Conservation (phyloP, 1,140 invertebrate genomes). For the Drosophila serrata region DNA sequence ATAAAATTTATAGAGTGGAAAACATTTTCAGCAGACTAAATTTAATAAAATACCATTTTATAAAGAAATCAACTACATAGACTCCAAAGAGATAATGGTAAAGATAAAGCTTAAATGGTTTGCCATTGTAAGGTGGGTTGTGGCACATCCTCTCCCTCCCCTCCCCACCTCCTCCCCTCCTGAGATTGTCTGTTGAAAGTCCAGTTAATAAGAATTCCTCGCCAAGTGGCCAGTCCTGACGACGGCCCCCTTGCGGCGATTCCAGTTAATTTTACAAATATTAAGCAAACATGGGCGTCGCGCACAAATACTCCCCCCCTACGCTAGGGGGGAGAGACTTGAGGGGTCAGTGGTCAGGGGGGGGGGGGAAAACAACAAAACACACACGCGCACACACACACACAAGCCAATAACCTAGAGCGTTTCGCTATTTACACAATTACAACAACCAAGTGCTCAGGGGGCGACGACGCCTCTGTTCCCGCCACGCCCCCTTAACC, state of each 20-base stretch:
- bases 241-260: constrained; percentile 6
- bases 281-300: constrained; percentile 58
- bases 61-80: neutral
- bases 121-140: neutral
- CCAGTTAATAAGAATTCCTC: constrained; percentile 35
- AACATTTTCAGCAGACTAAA: too few relatives aligned
- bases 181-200: constrained; percentile 11
- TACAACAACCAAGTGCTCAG: constrained; percentile 55
- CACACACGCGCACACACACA: constrained; percentile 49
- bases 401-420: constrained; percentile 76
- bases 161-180: neutral
- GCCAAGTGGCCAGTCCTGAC: constrained; percentile 31
- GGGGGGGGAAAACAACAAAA: constrained; percentile 46
- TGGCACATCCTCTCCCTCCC: neutral
- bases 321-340: neutral
- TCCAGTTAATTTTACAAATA: constrained; percentile 64
- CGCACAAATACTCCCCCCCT: constrained; percentile 20
- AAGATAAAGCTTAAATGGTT: neutral
- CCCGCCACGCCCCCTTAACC: neutral
- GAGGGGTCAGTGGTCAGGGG: neutral
- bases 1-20: too few relatives aligned
- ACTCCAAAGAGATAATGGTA: neutral
- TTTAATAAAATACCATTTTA: neutral
- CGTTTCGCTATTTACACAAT: constrained; percentile 79
- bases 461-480: too few relatives aligned